Percentiles rank a stretch among this genome's conserved stretches.
phyloP scores from a whole-genome alignment of 2,113 vertebrate species.

The Entelurus aequoreus region DNA sequence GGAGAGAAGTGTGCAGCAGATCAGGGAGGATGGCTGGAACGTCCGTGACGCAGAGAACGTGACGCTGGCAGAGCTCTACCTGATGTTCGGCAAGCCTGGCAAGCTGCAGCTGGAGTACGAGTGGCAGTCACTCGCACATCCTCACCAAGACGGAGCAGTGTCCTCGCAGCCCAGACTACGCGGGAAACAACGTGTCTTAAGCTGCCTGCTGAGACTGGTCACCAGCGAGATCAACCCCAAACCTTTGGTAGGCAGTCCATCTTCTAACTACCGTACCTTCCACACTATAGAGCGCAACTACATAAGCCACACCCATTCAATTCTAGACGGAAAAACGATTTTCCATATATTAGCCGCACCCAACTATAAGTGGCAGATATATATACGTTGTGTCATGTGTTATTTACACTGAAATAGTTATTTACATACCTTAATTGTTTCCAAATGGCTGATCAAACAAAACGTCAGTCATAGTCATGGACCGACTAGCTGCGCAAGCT shows the following conservation, averaged over 20 bases:
- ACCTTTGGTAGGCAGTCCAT: conserved; percentile 74
- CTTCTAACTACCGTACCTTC: too few species aligned
- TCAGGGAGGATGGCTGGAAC: conserved; percentile 91
- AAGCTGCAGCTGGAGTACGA: conserved; percentile 96
- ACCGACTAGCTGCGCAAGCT: too few species aligned
- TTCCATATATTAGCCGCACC: too few species aligned
- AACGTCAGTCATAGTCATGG: too few species aligned
- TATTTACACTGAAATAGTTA: too few species aligned
- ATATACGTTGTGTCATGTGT: too few species aligned
- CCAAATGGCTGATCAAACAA: too few species aligned
- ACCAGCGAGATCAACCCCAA: conserved; percentile 92
- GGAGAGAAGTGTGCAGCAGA: conserved; percentile 74
- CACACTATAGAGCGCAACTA: too few species aligned
- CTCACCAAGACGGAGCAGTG: conserved; percentile 43
- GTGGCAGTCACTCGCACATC: conserved; percentile 74
- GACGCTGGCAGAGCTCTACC: conserved; percentile 95
- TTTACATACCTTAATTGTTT: too few species aligned
- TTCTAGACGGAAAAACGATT: too few species aligned
- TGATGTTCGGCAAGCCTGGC: conserved; percentile 96
- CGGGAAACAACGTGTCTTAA: conserved; percentile 81
- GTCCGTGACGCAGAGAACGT: conserved; percentile 84
- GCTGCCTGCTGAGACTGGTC: conserved; percentile 88
- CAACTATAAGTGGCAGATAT: too few species aligned
- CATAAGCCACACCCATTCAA: too few species aligned
- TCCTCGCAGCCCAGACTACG: conserved; percentile 42